Conservation (phyloP, 1,140 invertebrate species). For the Frieseomelitta varia region DNA sequence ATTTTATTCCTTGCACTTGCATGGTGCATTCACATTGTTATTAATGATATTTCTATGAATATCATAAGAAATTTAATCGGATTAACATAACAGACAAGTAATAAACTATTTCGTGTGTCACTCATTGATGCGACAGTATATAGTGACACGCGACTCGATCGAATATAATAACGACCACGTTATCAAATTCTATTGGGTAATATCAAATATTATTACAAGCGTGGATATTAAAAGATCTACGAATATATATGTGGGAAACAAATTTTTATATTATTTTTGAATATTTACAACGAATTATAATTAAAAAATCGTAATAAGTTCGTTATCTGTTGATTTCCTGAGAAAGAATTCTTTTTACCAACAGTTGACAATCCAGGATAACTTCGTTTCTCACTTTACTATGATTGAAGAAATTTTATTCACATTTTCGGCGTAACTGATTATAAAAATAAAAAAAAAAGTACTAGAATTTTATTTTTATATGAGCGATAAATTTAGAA, state of each 20-base stretch:
- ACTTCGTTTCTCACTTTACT: too few relatives aligned
- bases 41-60: constrained; percentile 8
- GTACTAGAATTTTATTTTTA: background rate
- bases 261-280: background rate
- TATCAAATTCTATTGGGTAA: background rate
- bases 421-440: too few relatives aligned
- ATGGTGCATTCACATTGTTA: constrained; percentile 21
- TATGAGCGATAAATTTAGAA: background rate
- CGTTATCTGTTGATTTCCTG: background rate
- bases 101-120: background rate
- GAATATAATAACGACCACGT: background rate
- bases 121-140: background rate
- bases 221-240: background rate
- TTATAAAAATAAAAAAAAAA: background rate
- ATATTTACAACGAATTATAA: background rate
- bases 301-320: background rate
- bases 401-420: background rate
- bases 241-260: background rate
- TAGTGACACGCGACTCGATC: background rate
- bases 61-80: background rate
- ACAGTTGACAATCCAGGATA: background rate
- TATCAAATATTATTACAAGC: background rate
- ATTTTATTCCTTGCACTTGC: background rate
- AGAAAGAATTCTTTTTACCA: background rate
- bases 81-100: constrained; percentile 1